Percentiles rank a stretch among this genome's conserved stretches.
Conservation (phyloP, 2,113 vertebrate species). For the Numida meleagris region DNA sequence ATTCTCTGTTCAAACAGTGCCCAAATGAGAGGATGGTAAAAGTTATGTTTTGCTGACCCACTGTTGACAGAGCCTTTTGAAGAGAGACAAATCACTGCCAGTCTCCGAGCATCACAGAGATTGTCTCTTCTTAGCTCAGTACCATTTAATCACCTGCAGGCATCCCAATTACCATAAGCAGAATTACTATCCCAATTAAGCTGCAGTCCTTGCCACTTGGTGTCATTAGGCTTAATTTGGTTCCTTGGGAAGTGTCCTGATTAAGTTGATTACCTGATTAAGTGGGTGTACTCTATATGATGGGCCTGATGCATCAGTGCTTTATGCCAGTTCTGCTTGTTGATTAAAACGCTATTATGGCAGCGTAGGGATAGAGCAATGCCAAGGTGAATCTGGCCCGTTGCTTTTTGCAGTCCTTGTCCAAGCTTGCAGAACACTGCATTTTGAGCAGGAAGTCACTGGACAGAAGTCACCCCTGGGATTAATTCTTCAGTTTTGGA, state of each 20-base stretch:
- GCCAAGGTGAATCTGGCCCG: conserved; percentile 42
- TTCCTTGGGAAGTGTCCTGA: conserved; percentile 78
- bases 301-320: conserved; percentile 55
- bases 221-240: conserved; percentile 79
- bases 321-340: conserved; percentile 49
- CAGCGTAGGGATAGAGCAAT: not conserved
- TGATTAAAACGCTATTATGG: conserved; percentile 54
- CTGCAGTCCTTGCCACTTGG: conserved; percentile 70
- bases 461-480: not conserved
- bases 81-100: conserved; percentile 55
- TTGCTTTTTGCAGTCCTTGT: not conserved
- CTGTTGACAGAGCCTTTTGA: conserved; percentile 59
- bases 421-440: conserved; percentile 1
- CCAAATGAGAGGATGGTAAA: not conserved
- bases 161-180: conserved; percentile 75
- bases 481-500: not conserved
- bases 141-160: conserved; percentile 76
- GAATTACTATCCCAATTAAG: conserved; percentile 78
- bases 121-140: conserved; percentile 53
- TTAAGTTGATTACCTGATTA: conserved; percentile 79
- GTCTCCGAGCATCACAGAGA: conserved; percentile 55
- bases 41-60: conserved; percentile 49
- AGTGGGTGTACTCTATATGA: conserved; percentile 67
- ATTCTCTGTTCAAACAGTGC: not conserved
- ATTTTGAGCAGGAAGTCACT: not conserved